These are phyloP conservation scores for Diarsia rubi DNA, from an alignment of 2,888 invertebrate species.

Conservation along the genomic window DNA sequence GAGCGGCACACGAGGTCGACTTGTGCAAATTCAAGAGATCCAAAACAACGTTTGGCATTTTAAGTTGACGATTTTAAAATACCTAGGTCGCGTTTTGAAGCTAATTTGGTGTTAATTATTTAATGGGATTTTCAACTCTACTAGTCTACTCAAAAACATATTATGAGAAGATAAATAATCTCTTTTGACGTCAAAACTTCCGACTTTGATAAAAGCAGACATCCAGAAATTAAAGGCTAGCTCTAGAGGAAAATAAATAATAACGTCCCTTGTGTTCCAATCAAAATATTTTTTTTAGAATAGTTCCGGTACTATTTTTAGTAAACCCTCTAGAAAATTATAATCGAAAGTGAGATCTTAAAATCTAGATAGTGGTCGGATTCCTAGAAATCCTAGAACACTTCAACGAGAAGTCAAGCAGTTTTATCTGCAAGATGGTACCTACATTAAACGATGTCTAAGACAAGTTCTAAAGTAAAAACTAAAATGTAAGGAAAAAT, in stretches of 20 bases:
- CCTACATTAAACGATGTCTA: background rate
- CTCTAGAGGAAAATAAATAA: background rate
- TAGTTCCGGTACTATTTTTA: background rate
- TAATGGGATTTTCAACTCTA: background rate
- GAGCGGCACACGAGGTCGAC: slow-evolving; percentile 31
- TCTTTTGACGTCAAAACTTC: background rate
- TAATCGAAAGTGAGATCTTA: slow-evolving; percentile 12
- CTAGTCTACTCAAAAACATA: background rate
- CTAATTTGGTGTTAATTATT: background rate
- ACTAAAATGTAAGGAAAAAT: slow-evolving; percentile 16
- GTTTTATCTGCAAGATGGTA: slow-evolving; percentile 6
- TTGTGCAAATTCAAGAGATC: slow-evolving; percentile 46
- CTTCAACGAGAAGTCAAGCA: background rate
- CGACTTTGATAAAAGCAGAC: background rate
- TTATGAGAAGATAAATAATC: background rate
- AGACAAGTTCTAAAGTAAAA: slow-evolving; percentile 4
- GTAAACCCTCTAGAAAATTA: slow-evolving; percentile 4
- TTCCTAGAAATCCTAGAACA: slow-evolving; percentile 23
- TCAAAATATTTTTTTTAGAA: background rate
- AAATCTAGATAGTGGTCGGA: slow-evolving; percentile 13
- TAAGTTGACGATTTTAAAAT: slow-evolving; percentile 30
- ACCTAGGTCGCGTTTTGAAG: slow-evolving; percentile 12
- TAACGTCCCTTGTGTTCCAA: too few species aligned
- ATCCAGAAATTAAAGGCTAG: background rate
- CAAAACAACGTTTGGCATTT: slow-evolving; percentile 44